A percentile compares a stretch with the other conserved stretches of the same genome.
phyloP scores from a whole-genome alignment of 2,888 invertebrate genomes.

The Polylopha cassiicola region DNA sequence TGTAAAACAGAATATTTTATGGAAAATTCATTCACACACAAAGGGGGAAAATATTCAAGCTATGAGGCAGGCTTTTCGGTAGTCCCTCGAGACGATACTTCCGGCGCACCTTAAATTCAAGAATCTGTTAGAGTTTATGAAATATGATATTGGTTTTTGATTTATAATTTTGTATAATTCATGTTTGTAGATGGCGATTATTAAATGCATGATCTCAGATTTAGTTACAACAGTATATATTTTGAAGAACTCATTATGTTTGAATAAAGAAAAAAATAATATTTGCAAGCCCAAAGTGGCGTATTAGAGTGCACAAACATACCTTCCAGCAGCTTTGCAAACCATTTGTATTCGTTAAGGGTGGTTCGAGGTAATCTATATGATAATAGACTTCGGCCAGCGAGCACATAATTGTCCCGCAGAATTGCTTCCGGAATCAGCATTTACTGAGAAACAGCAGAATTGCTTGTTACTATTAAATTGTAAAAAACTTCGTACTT shows the following conservation, averaged over 20 bases:
- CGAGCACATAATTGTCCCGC: slow-evolving; percentile 33
- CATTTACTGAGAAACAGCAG: slow-evolving; percentile 18
- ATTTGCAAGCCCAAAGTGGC: not conserved
- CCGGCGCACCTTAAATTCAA: no score
- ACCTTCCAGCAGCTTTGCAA: slow-evolving; percentile 13
- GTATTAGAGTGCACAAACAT: slow-evolving; percentile 17
- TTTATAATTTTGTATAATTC: no score
- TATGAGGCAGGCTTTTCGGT: no score
- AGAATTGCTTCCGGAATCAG: slow-evolving; percentile 31
- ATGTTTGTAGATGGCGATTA: no score
- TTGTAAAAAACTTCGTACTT: no score
- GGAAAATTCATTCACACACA: slow-evolving; percentile 13
- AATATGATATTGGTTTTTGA: no score
- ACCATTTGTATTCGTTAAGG: slow-evolving; percentile 35
- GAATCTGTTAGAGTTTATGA: no score
- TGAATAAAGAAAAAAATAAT: not conserved
- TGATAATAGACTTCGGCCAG: slow-evolving; percentile 33
- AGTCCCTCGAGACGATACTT: no score
- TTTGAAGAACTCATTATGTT: slow-evolving; percentile 9
- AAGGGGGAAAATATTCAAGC: no score
- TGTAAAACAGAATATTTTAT: slow-evolving; percentile 4
- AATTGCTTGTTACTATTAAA: slow-evolving; percentile 5
- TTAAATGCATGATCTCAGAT: no score
- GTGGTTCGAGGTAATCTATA: slow-evolving; percentile 35
- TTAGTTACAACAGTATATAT: slow-evolving; percentile 2